Evolutionary conservation across 2,113 vertebrate genomes (phyloP), one percentile per base, ranked within the genome.

Genomic region (Odontophorus gujanensis): DNA sequence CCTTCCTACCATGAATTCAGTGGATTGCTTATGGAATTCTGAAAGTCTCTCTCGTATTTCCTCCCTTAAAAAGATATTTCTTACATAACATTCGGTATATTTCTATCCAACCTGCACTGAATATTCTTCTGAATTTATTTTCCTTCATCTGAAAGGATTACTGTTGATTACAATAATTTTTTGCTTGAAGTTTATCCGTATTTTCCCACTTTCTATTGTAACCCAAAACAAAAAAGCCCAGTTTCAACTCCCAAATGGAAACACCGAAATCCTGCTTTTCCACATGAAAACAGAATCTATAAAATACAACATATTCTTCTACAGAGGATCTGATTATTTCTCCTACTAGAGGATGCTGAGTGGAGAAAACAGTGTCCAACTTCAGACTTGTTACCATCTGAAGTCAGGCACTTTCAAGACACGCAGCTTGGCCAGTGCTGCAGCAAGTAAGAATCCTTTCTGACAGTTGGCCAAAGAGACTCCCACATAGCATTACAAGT

Each of bases 391-490:
- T 34, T 53, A 72, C 50, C 55, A 58, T 50, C 85, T 42, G 40
- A 51, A 95, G 55, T 26, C 55, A 77, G 48, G 65, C 59, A 45
- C 59, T 82, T 42, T 19, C 2, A 68, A 80, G 76, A 59, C 45
- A 45, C 0, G 0, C 61, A 78, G 61, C 6, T 74, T 67, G 21
- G 53, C 36, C 79, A 81, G 47, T 11, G 12, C 0, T 75, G 81
- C 47, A 75, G 83, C 42, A 8, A 1, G 30, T 2, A 47, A 6
- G 5, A 40, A 73, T 38, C 66, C 61, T 2, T 47, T 34, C 78
- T 89, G 71, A 89, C 47, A 93, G 62, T 34, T 14, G 50, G 87
- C 79, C 92, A 80, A 89, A 89, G 58, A 6, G 40, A 78, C 93
- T 89, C 84, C 84, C 78, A 89, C 67, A 14, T 0, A 85, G 79